A percentile compares a stretch with the other conserved stretches of the same genome.
phyloP scores from a whole-genome alignment of 2,113 vertebrate species.

The Labeo rohita region DNA sequence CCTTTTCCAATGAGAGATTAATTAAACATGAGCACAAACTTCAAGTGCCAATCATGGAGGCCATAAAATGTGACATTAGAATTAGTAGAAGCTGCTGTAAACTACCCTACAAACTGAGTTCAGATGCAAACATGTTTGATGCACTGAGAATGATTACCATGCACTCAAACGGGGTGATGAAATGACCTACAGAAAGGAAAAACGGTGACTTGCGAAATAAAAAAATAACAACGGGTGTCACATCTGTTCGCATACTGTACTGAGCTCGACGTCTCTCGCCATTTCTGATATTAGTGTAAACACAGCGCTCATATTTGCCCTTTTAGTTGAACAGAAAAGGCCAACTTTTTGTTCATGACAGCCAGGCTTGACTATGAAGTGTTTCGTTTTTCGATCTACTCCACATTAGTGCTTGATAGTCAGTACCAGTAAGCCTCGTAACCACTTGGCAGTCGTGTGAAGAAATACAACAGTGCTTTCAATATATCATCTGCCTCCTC shows the following conservation, averaged over 20 bases:
- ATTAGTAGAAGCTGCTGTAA: slow-evolving; percentile 16
- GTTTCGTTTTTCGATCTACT: not conserved
- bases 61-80: slow-evolving; percentile 12
- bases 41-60: not conserved
- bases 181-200: not conserved
- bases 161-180: not conserved
- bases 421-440: slow-evolving; percentile 14
- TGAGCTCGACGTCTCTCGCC: not conserved
- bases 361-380: not conserved
- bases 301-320: slow-evolving; percentile 15
- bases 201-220: not conserved
- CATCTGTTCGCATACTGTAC: not conserved
- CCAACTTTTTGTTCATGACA: not conserved
- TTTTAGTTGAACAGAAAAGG: slow-evolving; percentile 14
- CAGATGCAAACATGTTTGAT: slow-evolving; percentile 18
- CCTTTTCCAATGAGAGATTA: not conserved
- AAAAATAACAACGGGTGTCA: not conserved
- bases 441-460: slow-evolving; percentile 12
- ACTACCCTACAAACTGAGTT: slow-evolving; percentile 10
- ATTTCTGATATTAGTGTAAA: slow-evolving; percentile 41
- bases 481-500: not conserved
- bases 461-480: slow-evolving; percentile 34
- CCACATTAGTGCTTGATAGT: slow-evolving; percentile 6
- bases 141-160: not conserved
- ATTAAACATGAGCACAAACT: slow-evolving; percentile 37